Percentiles rank a stretch among this genome's conserved stretches.
These are phyloP conservation scores for Sinocyclocheilus maitianheensis DNA, from an alignment of 2,113 vertebrate species.

Conservation along the genomic window DNA sequence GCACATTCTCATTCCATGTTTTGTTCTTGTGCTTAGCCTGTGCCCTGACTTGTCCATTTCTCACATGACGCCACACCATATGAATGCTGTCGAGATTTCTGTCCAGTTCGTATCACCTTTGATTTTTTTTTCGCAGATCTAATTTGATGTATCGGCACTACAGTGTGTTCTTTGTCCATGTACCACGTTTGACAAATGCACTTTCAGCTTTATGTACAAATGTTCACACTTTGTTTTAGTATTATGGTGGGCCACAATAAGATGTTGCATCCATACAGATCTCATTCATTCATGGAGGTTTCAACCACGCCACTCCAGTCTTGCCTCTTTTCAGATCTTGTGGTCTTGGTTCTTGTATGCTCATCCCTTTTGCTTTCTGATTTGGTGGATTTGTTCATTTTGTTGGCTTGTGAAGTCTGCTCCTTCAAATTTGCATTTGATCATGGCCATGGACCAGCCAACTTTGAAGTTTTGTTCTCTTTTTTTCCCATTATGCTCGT, in stretches of 20 bases:
- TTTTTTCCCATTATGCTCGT: background rate
- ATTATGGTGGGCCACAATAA: no score
- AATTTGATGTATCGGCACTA: background rate
- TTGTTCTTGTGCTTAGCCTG: conserved; percentile 51
- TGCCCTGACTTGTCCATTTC: background rate
- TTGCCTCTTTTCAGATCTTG: background rate
- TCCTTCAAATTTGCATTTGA: conserved; percentile 12
- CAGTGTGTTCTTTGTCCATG: background rate
- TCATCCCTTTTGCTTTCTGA: background rate
- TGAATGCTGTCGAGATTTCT: background rate
- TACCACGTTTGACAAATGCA: background rate
- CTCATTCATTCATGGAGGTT: background rate
- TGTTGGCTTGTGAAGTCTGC: background rate
- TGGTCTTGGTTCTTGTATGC: background rate
- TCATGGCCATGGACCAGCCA: background rate
- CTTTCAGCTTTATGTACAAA: background rate
- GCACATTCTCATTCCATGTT: conserved; percentile 52
- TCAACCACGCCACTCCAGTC: background rate
- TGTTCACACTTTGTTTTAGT: background rate
- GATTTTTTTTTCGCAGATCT: background rate
- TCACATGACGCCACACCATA: background rate
- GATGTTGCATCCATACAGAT: background rate
- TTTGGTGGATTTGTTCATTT: background rate
- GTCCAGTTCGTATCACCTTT: background rate
- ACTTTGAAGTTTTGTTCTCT: background rate